phyloP scores from a whole-genome alignment of 2,888 invertebrate genomes.

The Ectemnius lituratus region DNA sequence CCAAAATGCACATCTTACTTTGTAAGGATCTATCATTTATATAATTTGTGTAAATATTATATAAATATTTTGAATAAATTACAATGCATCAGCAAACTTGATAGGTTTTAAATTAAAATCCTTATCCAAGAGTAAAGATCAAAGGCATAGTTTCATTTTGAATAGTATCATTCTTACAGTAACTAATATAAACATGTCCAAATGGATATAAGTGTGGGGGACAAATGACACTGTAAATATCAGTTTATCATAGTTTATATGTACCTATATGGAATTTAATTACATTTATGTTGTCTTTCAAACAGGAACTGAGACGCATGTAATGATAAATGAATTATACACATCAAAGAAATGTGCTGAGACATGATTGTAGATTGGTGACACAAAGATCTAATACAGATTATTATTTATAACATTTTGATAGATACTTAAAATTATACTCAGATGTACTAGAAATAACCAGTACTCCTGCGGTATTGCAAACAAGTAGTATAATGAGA shows the following conservation, averaged over 20 bases:
- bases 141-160: too few relatives aligned
- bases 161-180: slow-evolving; percentile 37
- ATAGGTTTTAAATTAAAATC: background rate
- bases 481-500: too few relatives aligned
- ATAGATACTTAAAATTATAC: too few relatives aligned
- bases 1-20: slow-evolving; percentile 42
- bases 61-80: slow-evolving; percentile 49
- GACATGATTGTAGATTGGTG: too few relatives aligned
- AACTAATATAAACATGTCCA: slow-evolving; percentile 23
- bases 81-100: background rate
- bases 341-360: slow-evolving; percentile 3
- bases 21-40: slow-evolving; percentile 51
- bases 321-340: background rate
- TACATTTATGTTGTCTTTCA: slow-evolving; percentile 12
- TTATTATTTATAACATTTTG: too few relatives aligned
- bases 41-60: slow-evolving; percentile 51
- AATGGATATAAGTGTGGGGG: too few relatives aligned
- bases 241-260: background rate
- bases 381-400: too few relatives aligned
- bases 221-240: too few relatives aligned
- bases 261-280: background rate
- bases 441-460: too few relatives aligned
- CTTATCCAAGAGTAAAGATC: background rate
- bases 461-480: too few relatives aligned
- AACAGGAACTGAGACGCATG: slow-evolving; percentile 20